Conservation (phyloP, 2,888 invertebrate genomes). For the Erpobdella octoculata region DNA sequence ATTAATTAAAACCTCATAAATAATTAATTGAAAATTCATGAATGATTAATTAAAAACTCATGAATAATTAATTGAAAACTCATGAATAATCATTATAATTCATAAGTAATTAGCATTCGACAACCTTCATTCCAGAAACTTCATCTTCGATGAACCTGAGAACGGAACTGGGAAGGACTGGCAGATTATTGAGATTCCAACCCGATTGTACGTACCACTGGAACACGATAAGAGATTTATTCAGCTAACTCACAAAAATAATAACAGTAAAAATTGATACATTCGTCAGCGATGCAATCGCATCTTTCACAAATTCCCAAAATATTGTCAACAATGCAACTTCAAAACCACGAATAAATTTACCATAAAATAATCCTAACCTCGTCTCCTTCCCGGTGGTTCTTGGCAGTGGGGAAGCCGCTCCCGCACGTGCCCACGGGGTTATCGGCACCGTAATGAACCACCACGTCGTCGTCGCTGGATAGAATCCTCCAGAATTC, state of each 20-base stretch:
- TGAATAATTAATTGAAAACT: not conserved
- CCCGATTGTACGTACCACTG: slow-evolving; percentile 59
- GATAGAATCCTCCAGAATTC: slow-evolving; percentile 97
- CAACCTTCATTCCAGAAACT: slow-evolving; percentile 31
- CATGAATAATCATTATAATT: not conserved
- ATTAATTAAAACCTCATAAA: not conserved
- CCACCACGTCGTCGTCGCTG: slow-evolving; percentile 89
- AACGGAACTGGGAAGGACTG: slow-evolving; percentile 57
- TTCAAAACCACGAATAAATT: not conserved
- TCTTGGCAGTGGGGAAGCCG: slow-evolving; percentile 77
- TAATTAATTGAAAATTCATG: too few species aligned
- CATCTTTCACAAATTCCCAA: too few species aligned
- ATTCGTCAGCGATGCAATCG: too few species aligned
- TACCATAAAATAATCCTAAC: not conserved
- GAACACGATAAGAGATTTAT: not conserved
- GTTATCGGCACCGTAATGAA: slow-evolving; percentile 95
- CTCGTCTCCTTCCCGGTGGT: slow-evolving; percentile 5
- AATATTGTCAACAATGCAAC: too few species aligned
- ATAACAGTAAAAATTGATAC: not conserved
- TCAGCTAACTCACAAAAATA: too few species aligned
- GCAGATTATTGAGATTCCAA: slow-evolving; percentile 96
- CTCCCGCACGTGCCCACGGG: slow-evolving; percentile 96
- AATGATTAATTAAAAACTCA: not conserved
- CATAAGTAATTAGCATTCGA: slow-evolving; percentile 54
- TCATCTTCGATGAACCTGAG: slow-evolving; percentile 26